Percentiles rank a stretch among this genome's conserved stretches.
phyloP scores from a whole-genome alignment of 2,113 vertebrate species.

The Crotalus horridus region DNA sequence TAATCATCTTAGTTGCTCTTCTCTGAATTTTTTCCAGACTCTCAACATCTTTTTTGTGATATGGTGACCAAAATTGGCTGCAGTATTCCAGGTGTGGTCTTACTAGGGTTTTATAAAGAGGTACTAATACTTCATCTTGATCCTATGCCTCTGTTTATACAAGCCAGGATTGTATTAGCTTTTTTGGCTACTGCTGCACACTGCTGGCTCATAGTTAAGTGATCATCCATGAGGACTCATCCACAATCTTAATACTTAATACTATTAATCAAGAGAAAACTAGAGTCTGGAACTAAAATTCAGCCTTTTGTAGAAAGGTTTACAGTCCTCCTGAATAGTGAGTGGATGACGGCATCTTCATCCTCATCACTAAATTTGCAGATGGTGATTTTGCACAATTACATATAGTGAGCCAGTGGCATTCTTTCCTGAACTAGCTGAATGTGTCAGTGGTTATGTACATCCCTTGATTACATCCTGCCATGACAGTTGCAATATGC shows the following conservation, averaged over 20 bases:
- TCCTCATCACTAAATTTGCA: not conserved
- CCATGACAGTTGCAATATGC: not conserved
- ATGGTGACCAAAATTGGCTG: too few species aligned
- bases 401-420: not conserved
- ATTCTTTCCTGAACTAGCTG: not conserved
- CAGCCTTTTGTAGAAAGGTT: not conserved
- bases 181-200: too few species aligned
- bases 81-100: too few species aligned
- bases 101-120: too few species aligned
- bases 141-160: too few species aligned
- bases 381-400: not conserved
- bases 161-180: too few species aligned
- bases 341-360: not conserved
- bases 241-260: not conserved
- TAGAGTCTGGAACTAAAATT: not conserved
- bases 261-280: not conserved
- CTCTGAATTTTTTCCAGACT: too few species aligned
- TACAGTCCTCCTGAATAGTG: not conserved
- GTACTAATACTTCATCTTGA: too few species aligned
- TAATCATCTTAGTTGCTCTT: too few species aligned
- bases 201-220: too few species aligned
- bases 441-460: not conserved
- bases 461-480: not conserved
- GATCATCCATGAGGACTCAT: too few species aligned
- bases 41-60: too few species aligned